Conservation (phyloP, 2,888 invertebrate species). For the Kuschelorhynchus macadamiae region DNA sequence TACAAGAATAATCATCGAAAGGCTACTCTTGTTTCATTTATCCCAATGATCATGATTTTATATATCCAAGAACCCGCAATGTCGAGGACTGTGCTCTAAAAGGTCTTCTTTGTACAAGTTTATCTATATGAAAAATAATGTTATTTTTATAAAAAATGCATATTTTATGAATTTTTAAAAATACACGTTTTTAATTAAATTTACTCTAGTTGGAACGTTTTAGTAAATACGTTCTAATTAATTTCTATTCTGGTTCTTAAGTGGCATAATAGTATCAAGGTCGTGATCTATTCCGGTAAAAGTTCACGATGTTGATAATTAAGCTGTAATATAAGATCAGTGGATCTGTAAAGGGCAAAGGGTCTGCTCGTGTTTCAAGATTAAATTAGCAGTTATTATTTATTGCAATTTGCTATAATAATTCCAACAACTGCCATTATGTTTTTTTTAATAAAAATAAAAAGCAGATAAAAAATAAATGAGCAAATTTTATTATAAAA, state of each 20-base stretch:
- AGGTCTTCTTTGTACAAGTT: too few species aligned
- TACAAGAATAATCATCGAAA: too few species aligned
- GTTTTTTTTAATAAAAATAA: neutral
- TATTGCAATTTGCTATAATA: conserved; percentile 25
- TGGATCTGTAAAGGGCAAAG: conserved; percentile 38
- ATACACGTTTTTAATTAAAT: too few species aligned
- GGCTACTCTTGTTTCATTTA: too few species aligned
- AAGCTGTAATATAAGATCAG: conserved; percentile 24
- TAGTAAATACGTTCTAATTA: conserved; percentile 26
- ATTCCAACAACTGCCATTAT: conserved; percentile 1
- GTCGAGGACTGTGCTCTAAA: too few species aligned
- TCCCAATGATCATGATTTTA: too few species aligned
- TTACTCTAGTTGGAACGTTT: too few species aligned
- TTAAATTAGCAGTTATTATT: conserved; percentile 31
- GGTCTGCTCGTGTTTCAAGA: conserved; percentile 27
- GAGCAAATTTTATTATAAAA: neutral
- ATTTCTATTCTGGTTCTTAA: conserved; percentile 27
- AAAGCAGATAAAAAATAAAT: neutral
- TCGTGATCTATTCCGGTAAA: conserved; percentile 27
- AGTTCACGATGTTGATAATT: conserved; percentile 38
- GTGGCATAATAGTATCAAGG: conserved; percentile 33
- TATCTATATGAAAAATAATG: too few species aligned
- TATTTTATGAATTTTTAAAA: too few species aligned
- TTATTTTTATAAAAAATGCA: too few species aligned
- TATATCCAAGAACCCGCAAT: too few species aligned